Conservation (phyloP, 2,113 vertebrate species). For the Acanthochromis polyacanthus region DNA sequence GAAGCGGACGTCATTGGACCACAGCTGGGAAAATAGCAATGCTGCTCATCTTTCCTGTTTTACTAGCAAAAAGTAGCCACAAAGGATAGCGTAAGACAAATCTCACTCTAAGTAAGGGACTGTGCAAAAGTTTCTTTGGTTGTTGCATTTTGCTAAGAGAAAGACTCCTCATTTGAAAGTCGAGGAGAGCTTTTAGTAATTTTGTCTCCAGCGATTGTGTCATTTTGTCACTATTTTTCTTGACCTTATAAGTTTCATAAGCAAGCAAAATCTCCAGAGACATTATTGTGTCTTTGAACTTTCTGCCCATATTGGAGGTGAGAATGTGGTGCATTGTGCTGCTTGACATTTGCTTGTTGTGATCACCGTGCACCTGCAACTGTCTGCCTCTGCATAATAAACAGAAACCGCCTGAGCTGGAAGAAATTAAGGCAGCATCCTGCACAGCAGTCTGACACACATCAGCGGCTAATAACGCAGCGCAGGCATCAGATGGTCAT, state of each 20-base stretch:
- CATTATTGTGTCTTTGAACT: not conserved
- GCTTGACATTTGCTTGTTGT: not conserved
- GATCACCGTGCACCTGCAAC: not conserved
- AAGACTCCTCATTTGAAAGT: too few relatives aligned
- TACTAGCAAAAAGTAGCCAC: not conserved
- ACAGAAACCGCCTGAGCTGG: not conserved
- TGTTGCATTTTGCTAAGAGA: too few relatives aligned
- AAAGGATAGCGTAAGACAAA: too few relatives aligned
- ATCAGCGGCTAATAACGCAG: constrained; percentile 1
- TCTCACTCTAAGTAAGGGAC: too few relatives aligned
- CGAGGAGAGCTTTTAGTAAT: too few relatives aligned
- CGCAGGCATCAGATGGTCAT: too few relatives aligned
- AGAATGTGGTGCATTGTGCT: not conserved
- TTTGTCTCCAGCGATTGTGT: too few relatives aligned
- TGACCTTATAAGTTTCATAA: too few relatives aligned
- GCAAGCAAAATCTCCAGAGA: not conserved
- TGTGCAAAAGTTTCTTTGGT: too few relatives aligned
- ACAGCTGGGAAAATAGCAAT: not conserved
- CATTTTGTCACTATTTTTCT: not conserved
- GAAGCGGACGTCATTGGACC: constrained; percentile 4
- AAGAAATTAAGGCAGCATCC: not conserved
- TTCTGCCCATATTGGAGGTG: not conserved
- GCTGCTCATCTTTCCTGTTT: not conserved
- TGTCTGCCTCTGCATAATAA: not conserved
- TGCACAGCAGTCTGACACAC: not conserved